A percentile compares a stretch with the other conserved stretches of the same genome.
phyloP scores from a whole-genome alignment of 2,113 vertebrate genomes.

The Corythaixoides concolor region DNA sequence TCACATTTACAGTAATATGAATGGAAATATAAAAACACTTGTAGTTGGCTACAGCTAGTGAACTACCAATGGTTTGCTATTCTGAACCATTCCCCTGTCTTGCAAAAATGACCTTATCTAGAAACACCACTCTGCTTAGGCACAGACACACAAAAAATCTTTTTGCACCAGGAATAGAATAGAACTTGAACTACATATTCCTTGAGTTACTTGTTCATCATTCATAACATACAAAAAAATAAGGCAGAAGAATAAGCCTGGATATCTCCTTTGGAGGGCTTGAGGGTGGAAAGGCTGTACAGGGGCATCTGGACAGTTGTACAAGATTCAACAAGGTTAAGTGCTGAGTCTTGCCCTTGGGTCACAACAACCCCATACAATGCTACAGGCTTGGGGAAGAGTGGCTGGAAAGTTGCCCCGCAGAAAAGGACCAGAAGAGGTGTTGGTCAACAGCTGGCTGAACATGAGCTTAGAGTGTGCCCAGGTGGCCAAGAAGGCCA shows the following conservation, averaged over 20 bases:
- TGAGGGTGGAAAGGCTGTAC: neutral
- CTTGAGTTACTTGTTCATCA: neutral
- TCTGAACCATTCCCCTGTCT: neutral
- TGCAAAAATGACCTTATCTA: neutral
- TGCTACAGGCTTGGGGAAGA: too few species aligned
- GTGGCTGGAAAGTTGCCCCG: rapidly evolving
- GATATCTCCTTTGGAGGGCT: neutral
- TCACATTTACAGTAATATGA: neutral
- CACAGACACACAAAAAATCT: neutral
- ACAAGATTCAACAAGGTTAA: neutral
- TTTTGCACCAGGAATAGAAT: neutral
- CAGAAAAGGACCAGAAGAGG: neutral
- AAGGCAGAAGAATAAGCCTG: neutral
- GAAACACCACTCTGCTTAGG: neutral
- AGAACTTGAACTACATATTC: neutral
- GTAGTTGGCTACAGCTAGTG: neutral
- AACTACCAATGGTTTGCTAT: neutral
- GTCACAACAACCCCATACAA: neutral
- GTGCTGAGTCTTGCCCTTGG: neutral
- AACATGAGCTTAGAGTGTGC: neutral
- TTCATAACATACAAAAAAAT: neutral
- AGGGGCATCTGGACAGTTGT: rapidly evolving
- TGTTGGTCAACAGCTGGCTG: rapidly evolving
- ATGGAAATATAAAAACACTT: neutral
- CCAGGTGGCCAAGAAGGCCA: neutral